Base-by-base conservation (phyloP, 1,140 invertebrate genomes). In the Nasonia longicornis region DNA sequence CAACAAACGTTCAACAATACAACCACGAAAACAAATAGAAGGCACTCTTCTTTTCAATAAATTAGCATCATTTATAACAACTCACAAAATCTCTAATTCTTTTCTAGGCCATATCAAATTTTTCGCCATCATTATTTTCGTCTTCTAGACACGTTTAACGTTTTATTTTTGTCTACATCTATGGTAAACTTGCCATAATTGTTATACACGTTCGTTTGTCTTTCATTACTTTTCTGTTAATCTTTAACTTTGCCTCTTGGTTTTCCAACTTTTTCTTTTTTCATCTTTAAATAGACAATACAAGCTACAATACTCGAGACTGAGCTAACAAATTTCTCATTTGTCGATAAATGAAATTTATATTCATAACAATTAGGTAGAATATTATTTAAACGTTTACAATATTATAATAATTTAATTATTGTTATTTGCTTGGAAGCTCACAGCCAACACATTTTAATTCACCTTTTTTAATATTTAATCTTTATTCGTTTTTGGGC, bases 361-460 rank as follows among this genome's bases (percentile, higher is more conserved):
- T 86, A 85, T 87, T 87, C 80, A 84, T 89, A 89, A 89, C 88
- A 89, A 88, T 89, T 87, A 89, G 84, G 86, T 89, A 88, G 87
- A 89, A 87, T 87, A 88, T 88, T 84, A 87, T 88, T 89, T 88
- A 88, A 89, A 85, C 85, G 88, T 89, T 89, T 89, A 87, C 86
- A 87, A 87, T 88, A 88, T 89, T 90, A 89, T 90, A 90, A 90
- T 90, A 90, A 90, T 90, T 91, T 91, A 91, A 90, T 91, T 91
- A 90, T 91, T 91, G 89, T 91, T 91, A 91, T 89, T 91, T 90
- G 90, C 90, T 90, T 90, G 88, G 89, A 90, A 90, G 90, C 89
- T 90, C 89, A 90, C 89, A 90, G 89, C 89, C 89, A 89, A 90
- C 89, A 90, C 89, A 88, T 90, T 88, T 87, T 85, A 86, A 87